These are phyloP conservation scores for Halocynthia aurantium DNA, from an alignment of 23 tunicate species.

Conservation along the genomic window DNA sequence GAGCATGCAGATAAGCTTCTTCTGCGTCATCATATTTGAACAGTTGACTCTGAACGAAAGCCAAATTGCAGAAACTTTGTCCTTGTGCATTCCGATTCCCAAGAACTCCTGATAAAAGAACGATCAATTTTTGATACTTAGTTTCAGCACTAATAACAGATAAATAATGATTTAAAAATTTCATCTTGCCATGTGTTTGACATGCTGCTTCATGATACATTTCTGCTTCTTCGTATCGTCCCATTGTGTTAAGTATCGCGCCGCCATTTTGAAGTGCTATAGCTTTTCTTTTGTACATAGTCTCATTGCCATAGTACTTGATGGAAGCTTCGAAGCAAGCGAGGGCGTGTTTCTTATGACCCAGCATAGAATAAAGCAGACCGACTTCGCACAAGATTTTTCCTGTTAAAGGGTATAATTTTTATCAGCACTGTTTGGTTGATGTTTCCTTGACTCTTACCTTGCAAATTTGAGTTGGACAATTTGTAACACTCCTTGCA, in stretches of 20 bases:
- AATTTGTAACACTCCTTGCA: background rate
- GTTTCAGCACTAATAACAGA: background rate
- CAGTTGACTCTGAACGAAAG: slow-evolving; percentile 43
- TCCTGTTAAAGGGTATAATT: slow-evolving; percentile 13
- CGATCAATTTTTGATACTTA: background rate
- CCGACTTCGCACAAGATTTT: slow-evolving; percentile 48
- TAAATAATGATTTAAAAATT: background rate
- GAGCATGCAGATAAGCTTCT: slow-evolving; percentile 54
- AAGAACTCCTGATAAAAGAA: slow-evolving; percentile 26
- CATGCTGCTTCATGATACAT: slow-evolving; percentile 25
- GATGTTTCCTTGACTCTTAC: background rate
- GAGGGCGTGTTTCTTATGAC: slow-evolving; percentile 24
- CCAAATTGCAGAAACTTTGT: slow-evolving; percentile 65
- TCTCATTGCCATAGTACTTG: slow-evolving; percentile 3
- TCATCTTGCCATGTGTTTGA: slow-evolving; percentile 41
- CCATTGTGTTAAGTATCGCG: slow-evolving; percentile 29
- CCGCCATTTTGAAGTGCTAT: slow-evolving; percentile 43
- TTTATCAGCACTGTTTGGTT: background rate
- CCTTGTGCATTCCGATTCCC: slow-evolving; percentile 66
- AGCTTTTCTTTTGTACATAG: slow-evolving; percentile 22
- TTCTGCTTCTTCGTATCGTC: slow-evolving; percentile 27
- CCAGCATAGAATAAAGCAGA: slow-evolving; percentile 31
- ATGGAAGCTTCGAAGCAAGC: slow-evolving; percentile 34
- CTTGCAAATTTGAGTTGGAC: background rate
- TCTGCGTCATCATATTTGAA: slow-evolving; percentile 26